Evolutionary conservation across 1,140 invertebrate genomes (phyloP).

Genomic region (Psix sp.): DNA sequence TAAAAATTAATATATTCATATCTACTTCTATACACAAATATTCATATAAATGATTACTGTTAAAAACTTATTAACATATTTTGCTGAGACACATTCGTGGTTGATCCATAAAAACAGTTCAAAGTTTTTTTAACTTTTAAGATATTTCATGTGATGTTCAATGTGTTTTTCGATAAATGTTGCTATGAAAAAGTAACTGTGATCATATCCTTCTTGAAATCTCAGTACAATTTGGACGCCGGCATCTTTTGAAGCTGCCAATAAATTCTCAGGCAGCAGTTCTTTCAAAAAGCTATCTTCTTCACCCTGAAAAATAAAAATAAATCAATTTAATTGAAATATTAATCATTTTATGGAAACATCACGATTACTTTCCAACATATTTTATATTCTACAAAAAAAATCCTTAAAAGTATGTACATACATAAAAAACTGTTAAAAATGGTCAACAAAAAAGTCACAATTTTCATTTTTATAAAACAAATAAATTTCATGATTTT

Average conservation of each 20-base stretch:
- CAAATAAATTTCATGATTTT: too few species aligned
- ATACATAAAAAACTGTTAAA: too few species aligned
- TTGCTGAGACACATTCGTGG: neutral
- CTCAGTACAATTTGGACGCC: slow-evolving; percentile 86
- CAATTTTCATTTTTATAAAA: too few species aligned
- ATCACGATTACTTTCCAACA: too few species aligned
- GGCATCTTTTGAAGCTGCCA: slow-evolving; percentile 83
- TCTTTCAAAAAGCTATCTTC: slow-evolving; percentile 91
- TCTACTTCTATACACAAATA: too few species aligned
- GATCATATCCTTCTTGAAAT: slow-evolving; percentile 94
- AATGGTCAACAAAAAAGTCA: too few species aligned
- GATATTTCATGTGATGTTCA: slow-evolving; percentile 88
- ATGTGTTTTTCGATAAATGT: slow-evolving; percentile 97
- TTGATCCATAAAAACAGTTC: neutral
- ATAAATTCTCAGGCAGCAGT: slow-evolving; percentile 91
- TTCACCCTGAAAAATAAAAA: slow-evolving; percentile 81
- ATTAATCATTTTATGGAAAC: slow-evolving; percentile 3
- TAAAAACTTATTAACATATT: too few species aligned
- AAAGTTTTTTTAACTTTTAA: slow-evolving; percentile 73
- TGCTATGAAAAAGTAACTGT: slow-evolving; percentile 96
- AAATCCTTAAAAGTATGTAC: too few species aligned
- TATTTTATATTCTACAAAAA: too few species aligned
- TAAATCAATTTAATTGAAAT: slow-evolving; percentile 17
- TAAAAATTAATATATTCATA: too few species aligned
- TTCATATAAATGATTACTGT: too few species aligned